Evolutionary conservation across 1,140 invertebrate species (phyloP), one percentile per base, ranked within the genome.

Genomic region (Nomia melanderi): DNA sequence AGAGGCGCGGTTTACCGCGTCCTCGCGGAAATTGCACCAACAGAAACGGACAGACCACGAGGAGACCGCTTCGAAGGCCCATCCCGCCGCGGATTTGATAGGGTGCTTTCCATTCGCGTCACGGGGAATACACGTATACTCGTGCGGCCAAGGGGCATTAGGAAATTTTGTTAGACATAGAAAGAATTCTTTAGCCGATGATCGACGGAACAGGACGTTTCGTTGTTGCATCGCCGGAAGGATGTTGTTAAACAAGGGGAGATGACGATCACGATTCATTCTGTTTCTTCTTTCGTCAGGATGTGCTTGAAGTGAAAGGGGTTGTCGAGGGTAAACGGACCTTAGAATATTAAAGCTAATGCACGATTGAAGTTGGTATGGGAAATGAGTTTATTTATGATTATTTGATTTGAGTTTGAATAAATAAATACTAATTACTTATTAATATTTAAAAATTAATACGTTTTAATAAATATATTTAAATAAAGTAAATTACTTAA

Each of bases 1-100:
- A 29, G 29, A 85, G 77, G 44, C 67, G 77, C 56, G 54, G 65
- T 27, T 77, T 79, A 36, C 71, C 83, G 64, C 82, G 81, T 73
- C 78, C 79, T 60, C 85, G 85, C 27, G 62, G 70, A 47, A 4
- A 57, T 53, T 50, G 60, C 70, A 78, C 77, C 77, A 66, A 78
- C 77, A 78, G 77, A 78, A 74, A 74, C 54, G 62, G 77, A n/a
- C 57, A 31, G 53, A 25, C 20, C 72, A 62, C 47, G 44, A 79
- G 57, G 72, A 76, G 20, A 31, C 50, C 60, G 27, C 59, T 64
- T 2, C 41, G 36, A 27, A 78, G 36, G 71, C 63, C 27, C 11
- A 5, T 27, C 1, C 47, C 60, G 29, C 71, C 77, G 62, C 77
- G 71, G 62, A 78, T 78, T 57, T 78, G 57, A 73, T 56, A 17